A percentile compares a stretch with the other conserved stretches of the same genome.
Conservation (phyloP, 2,113 vertebrate genomes). For the Lepidothrix coronata region DNA sequence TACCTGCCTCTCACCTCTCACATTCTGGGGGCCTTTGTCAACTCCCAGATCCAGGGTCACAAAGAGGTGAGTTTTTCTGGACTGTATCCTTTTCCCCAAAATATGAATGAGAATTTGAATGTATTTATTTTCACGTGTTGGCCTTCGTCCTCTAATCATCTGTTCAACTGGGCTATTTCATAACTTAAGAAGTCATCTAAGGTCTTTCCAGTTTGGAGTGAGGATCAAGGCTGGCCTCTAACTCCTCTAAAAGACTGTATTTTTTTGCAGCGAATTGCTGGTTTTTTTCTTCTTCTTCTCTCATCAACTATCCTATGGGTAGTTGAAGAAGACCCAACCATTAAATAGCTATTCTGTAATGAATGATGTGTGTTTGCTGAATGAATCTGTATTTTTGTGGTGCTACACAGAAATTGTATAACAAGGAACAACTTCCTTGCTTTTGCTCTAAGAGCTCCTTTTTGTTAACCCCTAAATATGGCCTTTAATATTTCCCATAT, state of each 20-base stretch:
- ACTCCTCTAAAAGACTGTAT: not conserved
- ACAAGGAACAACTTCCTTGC: not conserved
- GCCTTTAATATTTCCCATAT: not conserved
- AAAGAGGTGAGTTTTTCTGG: constrained; percentile 81
- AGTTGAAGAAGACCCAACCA: not conserved
- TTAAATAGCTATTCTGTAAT: not conserved
- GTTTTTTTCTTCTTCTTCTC: not conserved
- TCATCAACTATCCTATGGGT: not conserved
- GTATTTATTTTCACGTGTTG: not conserved
- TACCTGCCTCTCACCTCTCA: constrained; percentile 94
- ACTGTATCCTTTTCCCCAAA: not conserved
- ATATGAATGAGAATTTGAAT: not conserved
- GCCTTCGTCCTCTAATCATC: not conserved
- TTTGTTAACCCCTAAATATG: not conserved
- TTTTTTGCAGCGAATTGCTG: not conserved
- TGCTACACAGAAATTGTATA: not conserved
- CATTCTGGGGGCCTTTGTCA: constrained; percentile 91
- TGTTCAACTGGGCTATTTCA: not conserved
- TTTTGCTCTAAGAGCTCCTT: not conserved
- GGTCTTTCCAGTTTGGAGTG: not conserved
- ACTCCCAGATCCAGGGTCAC: constrained; percentile 97
- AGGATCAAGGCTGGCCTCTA: not conserved
- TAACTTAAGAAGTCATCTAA: not conserved
- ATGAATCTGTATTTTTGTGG: not conserved
- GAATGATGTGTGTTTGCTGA: not conserved